These are phyloP conservation scores for Acronicta aceris DNA, from an alignment of 2,888 invertebrate genomes.

Conservation along the genomic window DNA sequence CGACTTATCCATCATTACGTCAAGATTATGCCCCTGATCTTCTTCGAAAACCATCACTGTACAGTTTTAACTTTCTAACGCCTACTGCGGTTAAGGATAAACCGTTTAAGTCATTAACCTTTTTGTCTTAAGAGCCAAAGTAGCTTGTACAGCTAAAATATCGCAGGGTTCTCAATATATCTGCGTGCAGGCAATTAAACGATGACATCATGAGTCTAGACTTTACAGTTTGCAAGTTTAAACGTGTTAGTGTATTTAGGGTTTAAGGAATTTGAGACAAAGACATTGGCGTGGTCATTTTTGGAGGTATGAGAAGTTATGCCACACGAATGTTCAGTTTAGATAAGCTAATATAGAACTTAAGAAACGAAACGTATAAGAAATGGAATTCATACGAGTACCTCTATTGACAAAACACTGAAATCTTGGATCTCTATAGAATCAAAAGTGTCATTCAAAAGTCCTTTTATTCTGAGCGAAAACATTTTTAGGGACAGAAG, in stretches of 20 bases:
- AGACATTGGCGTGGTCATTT: neutral
- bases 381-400: conserved; percentile 23
- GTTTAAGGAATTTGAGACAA: neutral
- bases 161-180: conserved; percentile 32
- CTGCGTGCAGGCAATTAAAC: conserved; percentile 38
- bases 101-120: conserved; percentile 13
- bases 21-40: conserved; percentile 47
- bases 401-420: neutral
- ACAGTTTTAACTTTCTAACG: conserved; percentile 58
- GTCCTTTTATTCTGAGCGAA: neutral
- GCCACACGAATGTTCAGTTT: neutral
- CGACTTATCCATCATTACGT: conserved; percentile 39
- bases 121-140: conserved; percentile 38
- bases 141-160: conserved; percentile 19
- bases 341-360: conserved; percentile 5
- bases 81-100: conserved; percentile 17
- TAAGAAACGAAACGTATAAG: conserved; percentile 1
- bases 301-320: neutral
- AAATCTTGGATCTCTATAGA: neutral
- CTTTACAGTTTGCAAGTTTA: conserved; percentile 30
- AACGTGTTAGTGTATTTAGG: conserved; percentile 12
- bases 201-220: conserved; percentile 58
- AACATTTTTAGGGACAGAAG: neutral
- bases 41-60: conserved; percentile 33
- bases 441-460: neutral